Conservation (phyloP, 2,797 vertebrate species). For the Gallinago solitaria region DNA sequence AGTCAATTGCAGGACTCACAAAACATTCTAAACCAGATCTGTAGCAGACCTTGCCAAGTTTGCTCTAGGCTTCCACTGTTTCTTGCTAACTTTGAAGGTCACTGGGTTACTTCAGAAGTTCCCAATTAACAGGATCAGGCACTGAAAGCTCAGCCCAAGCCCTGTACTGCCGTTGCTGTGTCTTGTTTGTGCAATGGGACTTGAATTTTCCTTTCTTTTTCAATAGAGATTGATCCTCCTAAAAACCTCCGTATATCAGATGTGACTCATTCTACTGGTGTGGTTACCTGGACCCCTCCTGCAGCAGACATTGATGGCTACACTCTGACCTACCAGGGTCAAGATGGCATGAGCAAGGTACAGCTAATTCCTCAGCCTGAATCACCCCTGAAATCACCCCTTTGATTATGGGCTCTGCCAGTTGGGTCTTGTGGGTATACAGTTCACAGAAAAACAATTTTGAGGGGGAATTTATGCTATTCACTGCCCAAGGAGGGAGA, state of each 20-base stretch:
- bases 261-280: conserved; percentile 74
- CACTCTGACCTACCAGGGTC: conserved; percentile 80
- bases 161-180: not conserved
- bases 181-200: not conserved
- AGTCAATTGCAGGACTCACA: not conserved
- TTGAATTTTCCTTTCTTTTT: not conserved
- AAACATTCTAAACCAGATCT: not conserved
- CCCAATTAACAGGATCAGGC: not conserved
- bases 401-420: not conserved
- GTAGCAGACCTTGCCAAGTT: not conserved
- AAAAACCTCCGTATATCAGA: conserved; percentile 79
- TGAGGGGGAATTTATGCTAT: not conserved
- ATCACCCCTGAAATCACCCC: not conserved
- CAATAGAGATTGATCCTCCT: conserved; percentile 87
- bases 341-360: conserved; percentile 74
- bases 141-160: not conserved
- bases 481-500: not conserved
- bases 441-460: not conserved
- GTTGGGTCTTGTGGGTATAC: not conserved
- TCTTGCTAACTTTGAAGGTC: not conserved
- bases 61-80: not conserved
- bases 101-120: not conserved
- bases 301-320: conserved; percentile 86
- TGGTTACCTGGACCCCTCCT: conserved; percentile 84
- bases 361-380: not conserved